Evolutionary conservation across 2,797 vertebrate genomes (phyloP).

Genomic region (Esox masquinongy): DNA sequence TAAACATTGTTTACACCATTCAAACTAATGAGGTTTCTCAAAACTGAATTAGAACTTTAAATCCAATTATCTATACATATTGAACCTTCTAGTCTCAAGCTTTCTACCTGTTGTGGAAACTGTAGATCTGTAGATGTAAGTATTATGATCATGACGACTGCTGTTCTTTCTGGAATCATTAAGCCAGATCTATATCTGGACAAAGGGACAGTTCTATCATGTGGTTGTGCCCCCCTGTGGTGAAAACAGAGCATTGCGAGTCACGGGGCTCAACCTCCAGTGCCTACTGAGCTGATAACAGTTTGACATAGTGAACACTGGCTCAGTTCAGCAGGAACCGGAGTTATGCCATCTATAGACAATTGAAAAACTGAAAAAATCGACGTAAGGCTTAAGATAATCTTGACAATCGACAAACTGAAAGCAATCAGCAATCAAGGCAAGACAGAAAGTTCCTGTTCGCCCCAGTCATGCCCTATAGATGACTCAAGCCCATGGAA

Average conservation of each 20-base stretch:
- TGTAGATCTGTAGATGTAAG: neutral
- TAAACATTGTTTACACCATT: too few relatives aligned
- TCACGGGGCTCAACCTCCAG: conserved; percentile 82
- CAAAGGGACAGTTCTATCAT: neutral
- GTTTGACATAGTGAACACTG: conserved; percentile 78
- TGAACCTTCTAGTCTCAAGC: neutral
- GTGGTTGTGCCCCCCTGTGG: conserved; percentile 35
- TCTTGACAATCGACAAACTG: neutral
- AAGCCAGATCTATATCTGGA: neutral
- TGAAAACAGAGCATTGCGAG: conserved; percentile 33
- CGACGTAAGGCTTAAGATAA: neutral
- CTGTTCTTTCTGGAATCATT: neutral
- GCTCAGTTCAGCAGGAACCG: conserved; percentile 90
- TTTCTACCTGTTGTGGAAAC: neutral
- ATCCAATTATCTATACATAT: neutral
- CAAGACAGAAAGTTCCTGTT: neutral
- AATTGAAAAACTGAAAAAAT: neutral
- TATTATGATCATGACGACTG: conserved; percentile 4
- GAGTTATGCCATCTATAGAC: conserved; percentile 79
- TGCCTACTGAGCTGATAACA: conserved; percentile 90
- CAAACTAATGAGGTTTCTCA: neutral
- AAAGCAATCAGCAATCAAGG: conserved; percentile 3
- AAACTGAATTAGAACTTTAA: neutral
- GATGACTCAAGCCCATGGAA: conserved; percentile 58
- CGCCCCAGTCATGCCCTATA: neutral